Percentiles rank a stretch among this genome's conserved stretches.
phyloP scores from a whole-genome alignment of 2,888 invertebrate genomes.

The Mellilla xanthometata region DNA sequence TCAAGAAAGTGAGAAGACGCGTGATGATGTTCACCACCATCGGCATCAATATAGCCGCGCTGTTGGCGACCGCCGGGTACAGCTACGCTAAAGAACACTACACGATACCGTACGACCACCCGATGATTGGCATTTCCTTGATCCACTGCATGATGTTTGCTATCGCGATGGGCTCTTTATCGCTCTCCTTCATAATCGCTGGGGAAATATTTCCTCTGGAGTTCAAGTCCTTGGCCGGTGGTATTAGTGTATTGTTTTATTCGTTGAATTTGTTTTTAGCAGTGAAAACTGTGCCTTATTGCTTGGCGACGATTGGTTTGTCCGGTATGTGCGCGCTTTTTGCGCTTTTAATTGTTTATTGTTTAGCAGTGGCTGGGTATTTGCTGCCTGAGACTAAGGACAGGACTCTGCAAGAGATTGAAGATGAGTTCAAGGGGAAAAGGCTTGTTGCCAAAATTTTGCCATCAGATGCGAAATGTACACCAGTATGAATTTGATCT shows the following conservation, averaged over 20 bases:
- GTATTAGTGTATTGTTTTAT: slow-evolving; percentile 49
- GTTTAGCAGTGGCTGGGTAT: slow-evolving; percentile 35
- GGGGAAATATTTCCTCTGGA: slow-evolving; percentile 84
- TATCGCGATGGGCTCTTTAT: slow-evolving; percentile 39
- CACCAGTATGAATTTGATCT: too few relatives aligned
- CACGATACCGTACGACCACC: slow-evolving; percentile 34
- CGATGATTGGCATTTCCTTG: slow-evolving; percentile 28
- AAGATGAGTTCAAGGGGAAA: slow-evolving; percentile 1
- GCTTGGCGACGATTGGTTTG: slow-evolving; percentile 49
- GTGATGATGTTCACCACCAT: slow-evolving; percentile 36
- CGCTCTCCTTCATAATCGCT: slow-evolving; percentile 85
- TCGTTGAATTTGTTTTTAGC: slow-evolving; percentile 57
- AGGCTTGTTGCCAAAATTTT: too few relatives aligned
- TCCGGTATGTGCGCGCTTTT: neutral
- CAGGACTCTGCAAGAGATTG: slow-evolving; percentile 5
- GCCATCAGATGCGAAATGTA: too few relatives aligned
- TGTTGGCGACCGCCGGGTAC: slow-evolving; percentile 36
- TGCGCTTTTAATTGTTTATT: neutral
- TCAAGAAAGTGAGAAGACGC: slow-evolving; percentile 39
- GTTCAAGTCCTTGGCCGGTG: slow-evolving; percentile 73
- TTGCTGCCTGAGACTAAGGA: slow-evolving; percentile 4
- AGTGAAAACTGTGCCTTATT: slow-evolving; percentile 55
- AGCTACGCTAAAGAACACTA: slow-evolving; percentile 30
- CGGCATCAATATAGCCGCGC: slow-evolving; percentile 33
- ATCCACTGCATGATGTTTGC: slow-evolving; percentile 33